Base-by-base conservation (phyloP, 2,113 vertebrate species). In the Solea solea region DNA sequence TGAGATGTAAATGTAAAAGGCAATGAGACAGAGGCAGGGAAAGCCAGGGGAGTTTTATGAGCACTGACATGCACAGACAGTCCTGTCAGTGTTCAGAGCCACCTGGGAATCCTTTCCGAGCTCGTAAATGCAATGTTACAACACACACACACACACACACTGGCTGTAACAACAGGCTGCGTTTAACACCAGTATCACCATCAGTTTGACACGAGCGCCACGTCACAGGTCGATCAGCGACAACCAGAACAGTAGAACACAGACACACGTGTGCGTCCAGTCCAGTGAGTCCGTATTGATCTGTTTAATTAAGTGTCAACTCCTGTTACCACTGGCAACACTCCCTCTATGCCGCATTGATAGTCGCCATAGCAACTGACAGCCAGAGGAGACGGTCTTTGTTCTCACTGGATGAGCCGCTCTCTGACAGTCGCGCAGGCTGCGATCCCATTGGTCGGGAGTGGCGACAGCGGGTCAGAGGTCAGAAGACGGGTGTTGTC, bases 291-390 rank as follows among this genome's bases (percentile, higher is more conserved):
- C 72, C 11, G 73, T 85, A 86, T 88, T 68, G 87, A 90, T 87
- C 78, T 55, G 83, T 74, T 81, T 84, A 88, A 92, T 92, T 86
- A 92, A 90, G 88, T 77, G 79, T 59, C 66, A 61, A 79, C 83
- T 87, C 69, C 79, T 9, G 90, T 93, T 90, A 64, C 93, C 90
- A 84, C 67, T 88, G 80, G 91, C 91, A 93, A 94, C 92, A 21
- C 86, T 78, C 76, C 87, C 78, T 90, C 86, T 79, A 60, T 74
- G 71, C 85, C 14, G 73, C 88, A 93, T 90, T 77, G 74, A 80
- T 72, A 84, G 90, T 93, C 74, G 7, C 87, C 91, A 88, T 90
- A 61, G 92, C 83, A 93, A 94, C 93, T 88, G 88, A 78, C 74
- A 88, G 82, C 68, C 73, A 55, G 75, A 66, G 71, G 76, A 86